These are phyloP conservation scores for Todus mexicanus DNA, from an alignment of 2,797 vertebrate species.

Conservation along the genomic window DNA sequence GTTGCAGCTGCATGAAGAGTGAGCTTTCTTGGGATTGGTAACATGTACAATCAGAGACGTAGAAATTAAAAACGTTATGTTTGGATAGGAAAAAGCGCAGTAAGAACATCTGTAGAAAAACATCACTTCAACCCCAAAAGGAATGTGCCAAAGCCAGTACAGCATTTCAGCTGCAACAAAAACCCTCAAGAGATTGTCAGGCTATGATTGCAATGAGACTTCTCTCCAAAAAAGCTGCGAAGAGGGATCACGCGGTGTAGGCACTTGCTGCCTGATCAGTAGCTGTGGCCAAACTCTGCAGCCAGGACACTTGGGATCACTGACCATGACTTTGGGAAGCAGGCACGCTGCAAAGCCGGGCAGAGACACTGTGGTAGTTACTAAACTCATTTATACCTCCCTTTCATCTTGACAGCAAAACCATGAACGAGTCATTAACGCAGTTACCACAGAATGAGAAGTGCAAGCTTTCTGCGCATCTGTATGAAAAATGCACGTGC, in stretches of 20 bases:
- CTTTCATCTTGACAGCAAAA: not conserved
- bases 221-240: not conserved
- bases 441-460: not conserved
- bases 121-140: not conserved
- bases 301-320: not conserved
- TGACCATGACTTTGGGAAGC: not conserved
- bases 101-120: not conserved
- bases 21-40: not conserved
- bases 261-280: not conserved
- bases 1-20: not conserved
- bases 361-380: not conserved
- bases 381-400: not conserved
- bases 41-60: not conserved
- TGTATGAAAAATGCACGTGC: not conserved
- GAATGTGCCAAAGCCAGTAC: not conserved
- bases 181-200: not conserved
- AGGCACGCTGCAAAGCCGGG: not conserved
- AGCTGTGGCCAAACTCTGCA: not conserved
- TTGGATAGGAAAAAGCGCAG: not conserved
- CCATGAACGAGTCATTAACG: not conserved
- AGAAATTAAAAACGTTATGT: not conserved
- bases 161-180: not conserved
- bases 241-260: not conserved
- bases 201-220: not conserved
- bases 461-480: not conserved